phyloP scores from a whole-genome alignment of 2,113 vertebrate species.

The Micromys minutus region DNA sequence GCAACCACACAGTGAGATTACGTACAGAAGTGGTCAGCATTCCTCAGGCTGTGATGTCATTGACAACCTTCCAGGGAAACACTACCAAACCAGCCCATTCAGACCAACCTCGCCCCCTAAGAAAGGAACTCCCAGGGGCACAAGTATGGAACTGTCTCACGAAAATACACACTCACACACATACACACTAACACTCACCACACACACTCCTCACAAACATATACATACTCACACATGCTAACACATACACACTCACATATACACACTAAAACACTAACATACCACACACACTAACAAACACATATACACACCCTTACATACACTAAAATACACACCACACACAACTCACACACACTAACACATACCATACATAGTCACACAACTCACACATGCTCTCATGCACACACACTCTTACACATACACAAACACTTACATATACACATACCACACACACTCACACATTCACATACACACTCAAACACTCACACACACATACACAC shows the following conservation, averaged over 20 bases:
- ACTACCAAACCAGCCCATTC: not conserved
- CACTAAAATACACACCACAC: no score
- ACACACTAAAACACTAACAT: not conserved
- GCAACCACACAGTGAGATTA: not conserved
- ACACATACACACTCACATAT: not conserved
- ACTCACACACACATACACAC: no score
- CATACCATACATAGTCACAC: not conserved
- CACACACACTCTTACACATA: not conserved
- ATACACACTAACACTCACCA: not conserved
- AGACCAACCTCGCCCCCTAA: not conserved
- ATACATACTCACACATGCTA: not conserved
- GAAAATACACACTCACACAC: not conserved
- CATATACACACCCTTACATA: not conserved
- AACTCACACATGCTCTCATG: not conserved
- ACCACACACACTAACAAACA: not conserved
- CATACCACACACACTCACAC: not conserved
- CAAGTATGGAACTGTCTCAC: not conserved
- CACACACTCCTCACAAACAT: not conserved
- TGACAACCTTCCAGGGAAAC: not conserved
- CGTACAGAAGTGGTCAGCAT: not conserved
- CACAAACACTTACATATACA: no score
- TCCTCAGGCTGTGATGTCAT: not conserved
- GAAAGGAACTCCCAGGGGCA: no score
- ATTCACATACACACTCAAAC: no score
- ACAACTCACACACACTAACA: not conserved